Evolutionary conservation across 2,797 vertebrate genomes (phyloP), one percentile per base, ranked within the genome.

Genomic region (Trematomus bernacchii): DNA sequence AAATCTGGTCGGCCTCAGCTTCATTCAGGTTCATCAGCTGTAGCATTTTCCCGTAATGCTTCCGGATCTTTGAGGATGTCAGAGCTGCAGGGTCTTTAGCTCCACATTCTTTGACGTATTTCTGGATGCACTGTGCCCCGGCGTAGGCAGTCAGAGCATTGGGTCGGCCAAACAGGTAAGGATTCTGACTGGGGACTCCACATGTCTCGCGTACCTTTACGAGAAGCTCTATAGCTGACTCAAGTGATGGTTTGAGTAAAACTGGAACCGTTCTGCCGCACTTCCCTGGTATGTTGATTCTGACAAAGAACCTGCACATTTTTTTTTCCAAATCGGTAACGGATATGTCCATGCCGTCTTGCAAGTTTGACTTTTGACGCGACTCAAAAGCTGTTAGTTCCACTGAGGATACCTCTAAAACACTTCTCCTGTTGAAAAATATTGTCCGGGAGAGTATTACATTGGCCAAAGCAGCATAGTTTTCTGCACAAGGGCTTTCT

Each of bases 11-110:
- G 1, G 81, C 82, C 66, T 92, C 91, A 0, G 82, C 46, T 1
- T 87, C 71, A 14, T 91, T 79, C 57, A 93, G 21, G 77, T 81
- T 90, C 11, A 92, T 76, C 51, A 90, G 8, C 64, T 86, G 87
- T 0, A 93, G 52, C 85, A 87, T 81, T 7, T 72, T 74, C 7
- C 66, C 40, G 10, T 82, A 88, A 50, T 89, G 87, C 61, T 55
- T 71, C 50, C 47, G 68, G 42, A 91, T 79, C 23, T 85, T 89
- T 0, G 21, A 3, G 0, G 64, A 23, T 0, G 58, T 72, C 47
- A 93, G 78, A 0, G n/a, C 23, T 21, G 84, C 18, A 0, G 87
- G 84, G 23, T 84, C 40, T 21, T 85, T 27, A 0, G 83, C 85
- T 16, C 85, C 87, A 19, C 89, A 85, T 8, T 72, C 69, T 70